Percentiles rank a stretch among this genome's conserved stretches.
These are phyloP conservation scores for Apeltes quadracus DNA, from an alignment of 2,113 vertebrate genomes.

Conservation along the genomic window DNA sequence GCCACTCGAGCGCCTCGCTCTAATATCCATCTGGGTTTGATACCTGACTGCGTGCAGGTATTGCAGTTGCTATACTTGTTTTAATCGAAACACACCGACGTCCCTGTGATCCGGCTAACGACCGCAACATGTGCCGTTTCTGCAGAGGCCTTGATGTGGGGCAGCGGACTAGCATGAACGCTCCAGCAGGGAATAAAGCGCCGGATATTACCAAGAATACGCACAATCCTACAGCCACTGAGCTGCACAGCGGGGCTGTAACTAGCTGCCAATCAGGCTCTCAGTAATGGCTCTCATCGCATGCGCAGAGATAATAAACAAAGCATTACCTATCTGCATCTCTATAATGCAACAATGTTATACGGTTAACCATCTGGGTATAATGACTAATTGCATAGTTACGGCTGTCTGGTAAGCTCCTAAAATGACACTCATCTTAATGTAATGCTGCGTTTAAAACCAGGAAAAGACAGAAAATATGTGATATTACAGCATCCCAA, in stretches of 20 bases:
- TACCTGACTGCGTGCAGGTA: constrained; percentile 36
- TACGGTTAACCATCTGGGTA: too few relatives aligned
- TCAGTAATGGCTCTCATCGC: too few relatives aligned
- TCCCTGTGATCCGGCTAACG: constrained; percentile 50
- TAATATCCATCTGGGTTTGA: constrained; percentile 66
- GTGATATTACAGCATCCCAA: too few relatives aligned
- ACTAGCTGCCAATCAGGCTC: not conserved
- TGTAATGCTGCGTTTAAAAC: too few relatives aligned
- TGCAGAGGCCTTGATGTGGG: constrained; percentile 44
- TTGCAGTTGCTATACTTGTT: constrained; percentile 34
- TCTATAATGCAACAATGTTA: too few relatives aligned
- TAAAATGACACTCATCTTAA: too few relatives aligned
- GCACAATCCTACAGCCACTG: not conserved
- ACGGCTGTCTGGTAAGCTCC: too few relatives aligned
- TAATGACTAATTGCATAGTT: too few relatives aligned
- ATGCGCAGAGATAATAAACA: too few relatives aligned
- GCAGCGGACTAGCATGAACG: not conserved
- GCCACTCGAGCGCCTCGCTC: constrained; percentile 46
- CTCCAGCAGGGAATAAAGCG: constrained; percentile 16
- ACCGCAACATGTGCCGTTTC: constrained; percentile 35
- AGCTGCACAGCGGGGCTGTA: not conserved
- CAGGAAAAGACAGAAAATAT: too few relatives aligned
- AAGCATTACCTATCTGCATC: too few relatives aligned
- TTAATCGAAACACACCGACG: constrained; percentile 43
- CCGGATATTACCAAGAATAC: not conserved